Evolutionary conservation across 2,797 vertebrate genomes (phyloP).

Genomic region (Apogon hyalosoma): DNA sequence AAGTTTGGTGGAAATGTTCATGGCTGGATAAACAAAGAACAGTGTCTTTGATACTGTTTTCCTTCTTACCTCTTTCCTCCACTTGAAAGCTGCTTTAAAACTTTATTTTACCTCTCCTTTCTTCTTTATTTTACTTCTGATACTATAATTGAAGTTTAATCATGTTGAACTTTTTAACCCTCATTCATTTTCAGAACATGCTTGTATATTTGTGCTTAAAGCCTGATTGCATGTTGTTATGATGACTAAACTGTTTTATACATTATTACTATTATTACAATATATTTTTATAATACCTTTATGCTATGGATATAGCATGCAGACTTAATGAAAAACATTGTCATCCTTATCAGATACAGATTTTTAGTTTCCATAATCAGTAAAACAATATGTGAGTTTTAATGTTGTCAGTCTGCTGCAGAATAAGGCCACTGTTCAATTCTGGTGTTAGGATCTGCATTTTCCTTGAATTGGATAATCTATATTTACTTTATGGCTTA

Average conservation of each 20-base stretch:
- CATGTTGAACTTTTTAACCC: slow-evolving; percentile 8
- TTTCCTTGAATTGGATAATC: not conserved
- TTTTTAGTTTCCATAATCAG: too few species aligned
- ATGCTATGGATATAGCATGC: too few species aligned
- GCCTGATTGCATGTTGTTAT: slow-evolving; percentile 20
- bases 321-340: too few species aligned
- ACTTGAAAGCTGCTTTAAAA: not conserved
- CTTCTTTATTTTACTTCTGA: not conserved
- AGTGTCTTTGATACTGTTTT: not conserved
- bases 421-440: not conserved
- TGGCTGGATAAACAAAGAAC: slow-evolving; percentile 21
- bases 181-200: slow-evolving; percentile 28
- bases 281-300: not conserved
- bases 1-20: slow-evolving; percentile 9
- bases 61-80: slow-evolving; percentile 8
- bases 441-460: not conserved
- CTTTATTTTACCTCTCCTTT: not conserved
- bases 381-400: too few species aligned
- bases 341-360: too few species aligned
- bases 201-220: slow-evolving; percentile 16
- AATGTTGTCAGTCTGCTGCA: not conserved
- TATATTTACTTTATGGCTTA: not conserved
- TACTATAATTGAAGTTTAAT: slow-evolving; percentile 11
- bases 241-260: slow-evolving; percentile 9
- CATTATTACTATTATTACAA: too few species aligned